Evolutionary conservation across 2,113 vertebrate species (phyloP).

Genomic region (Acanthochromis polyacanthus): DNA sequence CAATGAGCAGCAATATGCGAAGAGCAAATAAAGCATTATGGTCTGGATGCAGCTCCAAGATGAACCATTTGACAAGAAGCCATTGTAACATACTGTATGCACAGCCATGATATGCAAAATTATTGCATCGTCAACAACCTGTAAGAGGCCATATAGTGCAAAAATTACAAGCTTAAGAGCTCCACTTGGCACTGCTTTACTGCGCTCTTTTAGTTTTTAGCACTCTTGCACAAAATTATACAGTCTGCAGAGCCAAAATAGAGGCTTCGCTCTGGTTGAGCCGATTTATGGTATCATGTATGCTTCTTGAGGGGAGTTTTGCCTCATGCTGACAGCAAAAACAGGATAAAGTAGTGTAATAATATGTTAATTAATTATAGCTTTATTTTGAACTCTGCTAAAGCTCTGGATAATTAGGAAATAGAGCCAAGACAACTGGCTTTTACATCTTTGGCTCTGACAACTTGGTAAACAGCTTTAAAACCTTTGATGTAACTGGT

Average conservation of each 20-base stretch:
- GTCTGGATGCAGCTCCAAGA: constrained; percentile 27
- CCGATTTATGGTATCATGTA: constrained; percentile 30
- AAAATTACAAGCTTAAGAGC: constrained; percentile 42
- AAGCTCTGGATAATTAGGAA: constrained; percentile 20
- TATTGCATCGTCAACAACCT: constrained; percentile 57
- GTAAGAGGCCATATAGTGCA: constrained; percentile 32
- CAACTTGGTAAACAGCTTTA: constrained; percentile 15
- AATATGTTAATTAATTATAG: constrained; percentile 24
- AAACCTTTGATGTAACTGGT: constrained; percentile 24
- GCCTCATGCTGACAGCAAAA: constrained; percentile 17
- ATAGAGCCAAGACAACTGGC: background rate
- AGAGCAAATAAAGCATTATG: constrained; percentile 26
- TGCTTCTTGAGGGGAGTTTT: constrained; percentile 14
- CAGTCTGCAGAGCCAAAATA: constrained; percentile 22
- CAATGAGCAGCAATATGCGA: constrained; percentile 34
- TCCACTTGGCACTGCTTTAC: constrained; percentile 20
- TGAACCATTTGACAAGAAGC: constrained; percentile 28
- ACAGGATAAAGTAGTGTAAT: constrained; percentile 22
- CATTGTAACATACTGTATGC: constrained; percentile 18
- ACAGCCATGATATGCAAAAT: constrained; percentile 53
- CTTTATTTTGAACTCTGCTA: constrained; percentile 25
- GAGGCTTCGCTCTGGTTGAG: constrained; percentile 42
- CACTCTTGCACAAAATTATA: constrained; percentile 46
- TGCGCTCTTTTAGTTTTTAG: constrained; percentile 36
- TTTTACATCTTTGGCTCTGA: constrained; percentile 8